Percentiles rank a stretch among this genome's conserved stretches.
These are phyloP conservation scores for Thalassoma bifasciatum DNA, from an alignment of 2,113 vertebrate species.

Conservation along the genomic window DNA sequence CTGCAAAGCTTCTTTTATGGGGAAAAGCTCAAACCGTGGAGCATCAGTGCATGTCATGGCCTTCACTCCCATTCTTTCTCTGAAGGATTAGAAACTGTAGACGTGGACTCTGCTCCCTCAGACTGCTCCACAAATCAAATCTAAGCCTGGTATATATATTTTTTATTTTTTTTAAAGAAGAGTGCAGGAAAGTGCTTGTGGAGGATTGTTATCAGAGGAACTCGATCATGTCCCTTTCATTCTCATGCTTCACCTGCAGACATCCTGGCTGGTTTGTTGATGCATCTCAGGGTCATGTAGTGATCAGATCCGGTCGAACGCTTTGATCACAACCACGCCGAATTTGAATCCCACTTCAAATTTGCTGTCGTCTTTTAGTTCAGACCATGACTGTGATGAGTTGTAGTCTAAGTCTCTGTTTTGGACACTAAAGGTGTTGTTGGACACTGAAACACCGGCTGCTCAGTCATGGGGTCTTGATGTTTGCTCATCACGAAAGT, in stretches of 20 bases:
- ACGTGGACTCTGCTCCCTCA: not conserved
- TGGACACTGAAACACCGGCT: constrained; percentile 29
- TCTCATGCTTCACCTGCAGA: constrained; percentile 62
- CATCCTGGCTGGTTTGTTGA: constrained; percentile 53
- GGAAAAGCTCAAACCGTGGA: constrained; percentile 28
- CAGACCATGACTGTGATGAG: constrained; percentile 45
- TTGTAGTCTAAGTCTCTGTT: constrained; percentile 19
- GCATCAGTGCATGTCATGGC: constrained; percentile 46
- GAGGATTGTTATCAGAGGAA: not conserved
- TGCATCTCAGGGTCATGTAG: constrained; percentile 39
- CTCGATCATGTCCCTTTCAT: constrained; percentile 38
- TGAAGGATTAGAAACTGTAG: not conserved
- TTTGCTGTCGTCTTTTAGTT: constrained; percentile 40
- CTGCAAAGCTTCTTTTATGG: constrained; percentile 44
- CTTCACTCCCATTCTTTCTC: not conserved
- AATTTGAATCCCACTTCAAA: constrained; percentile 64
- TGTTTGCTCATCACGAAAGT: not conserved
- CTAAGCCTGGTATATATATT: too few relatives aligned
- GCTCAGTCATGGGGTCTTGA: constrained; percentile 44
- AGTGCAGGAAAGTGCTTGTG: not conserved
- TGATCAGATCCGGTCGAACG: constrained; percentile 13
- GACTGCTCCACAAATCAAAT: too few relatives aligned
- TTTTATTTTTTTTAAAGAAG: too few relatives aligned
- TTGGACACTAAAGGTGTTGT: not conserved
- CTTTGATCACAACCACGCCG: constrained; percentile 34